Percentiles rank a stretch among this genome's conserved stretches.
These are phyloP conservation scores for Opisthograptis luteolata DNA, from an alignment of 2,888 invertebrate species.

Conservation along the genomic window DNA sequence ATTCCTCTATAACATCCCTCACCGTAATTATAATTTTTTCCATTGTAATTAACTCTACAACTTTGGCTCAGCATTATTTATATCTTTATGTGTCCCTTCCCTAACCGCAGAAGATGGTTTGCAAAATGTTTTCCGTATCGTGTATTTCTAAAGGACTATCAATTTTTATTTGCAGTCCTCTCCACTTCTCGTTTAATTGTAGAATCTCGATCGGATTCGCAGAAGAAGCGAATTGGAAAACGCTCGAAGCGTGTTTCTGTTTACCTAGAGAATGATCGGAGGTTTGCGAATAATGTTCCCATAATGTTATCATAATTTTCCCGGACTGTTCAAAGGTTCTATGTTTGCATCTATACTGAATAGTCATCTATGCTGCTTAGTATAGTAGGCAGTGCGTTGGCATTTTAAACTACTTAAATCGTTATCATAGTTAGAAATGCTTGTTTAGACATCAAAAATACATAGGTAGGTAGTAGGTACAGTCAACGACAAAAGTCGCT, in stretches of 20 bases:
- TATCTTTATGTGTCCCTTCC: too few relatives aligned
- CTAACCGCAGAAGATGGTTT: too few relatives aligned
- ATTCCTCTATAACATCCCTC: too few relatives aligned
- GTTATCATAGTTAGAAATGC: too few relatives aligned
- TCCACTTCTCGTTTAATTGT: neutral
- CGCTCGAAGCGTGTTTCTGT: conserved; percentile 11
- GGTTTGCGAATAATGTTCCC: conserved; percentile 11
- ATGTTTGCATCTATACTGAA: neutral
- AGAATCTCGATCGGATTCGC: conserved; percentile 1
- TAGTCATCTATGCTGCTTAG: conserved; percentile 1
- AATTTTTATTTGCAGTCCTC: conserved; percentile 1
- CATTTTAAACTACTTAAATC: too few relatives aligned
- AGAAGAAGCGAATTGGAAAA: neutral
- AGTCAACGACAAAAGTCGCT: too few relatives aligned
- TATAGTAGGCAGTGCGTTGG: conserved; percentile 12
- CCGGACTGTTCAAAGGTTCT: conserved; percentile 5
- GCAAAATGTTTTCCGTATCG: too few relatives aligned
- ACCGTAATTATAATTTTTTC: too few relatives aligned
- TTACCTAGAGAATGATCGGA: conserved; percentile 17
- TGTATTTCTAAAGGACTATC: neutral
- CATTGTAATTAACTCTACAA: too few relatives aligned
- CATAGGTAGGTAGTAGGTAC: too few relatives aligned
- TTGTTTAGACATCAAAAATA: too few relatives aligned
- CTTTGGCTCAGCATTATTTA: too few relatives aligned
- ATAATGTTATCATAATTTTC: conserved; percentile 23